Evolutionary conservation across 2,888 invertebrate species (phyloP).

Genomic region (Resseliella maxima): DNA sequence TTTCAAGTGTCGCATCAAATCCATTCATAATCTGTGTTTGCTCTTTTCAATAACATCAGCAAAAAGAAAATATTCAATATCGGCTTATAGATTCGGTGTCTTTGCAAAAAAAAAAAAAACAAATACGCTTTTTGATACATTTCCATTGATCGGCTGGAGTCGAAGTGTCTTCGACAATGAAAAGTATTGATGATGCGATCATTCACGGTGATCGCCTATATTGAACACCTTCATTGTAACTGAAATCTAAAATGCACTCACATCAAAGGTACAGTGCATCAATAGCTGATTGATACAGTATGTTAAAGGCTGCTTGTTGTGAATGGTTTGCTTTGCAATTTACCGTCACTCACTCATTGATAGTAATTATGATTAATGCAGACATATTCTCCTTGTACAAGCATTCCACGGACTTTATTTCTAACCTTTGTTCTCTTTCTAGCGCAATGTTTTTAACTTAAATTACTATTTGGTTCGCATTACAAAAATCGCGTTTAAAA

Average conservation of each 20-base stretch:
- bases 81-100: constrained; percentile 14
- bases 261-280: background rate
- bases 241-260: too few relatives aligned
- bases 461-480: background rate
- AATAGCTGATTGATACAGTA: too few relatives aligned
- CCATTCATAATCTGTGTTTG: constrained; percentile 38
- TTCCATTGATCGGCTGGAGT: background rate
- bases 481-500: background rate
- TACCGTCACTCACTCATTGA: background rate
- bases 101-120: background rate
- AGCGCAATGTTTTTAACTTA: background rate
- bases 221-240: constrained; percentile 25
- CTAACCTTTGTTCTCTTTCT: background rate
- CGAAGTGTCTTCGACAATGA: background rate
- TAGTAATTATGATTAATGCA: constrained; percentile 46
- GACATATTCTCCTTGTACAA: constrained; percentile 6
- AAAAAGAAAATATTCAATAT: background rate
- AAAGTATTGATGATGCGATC: background rate
- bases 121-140: background rate
- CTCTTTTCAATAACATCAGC: background rate
- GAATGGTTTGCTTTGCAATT: background rate
- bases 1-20: constrained; percentile 5
- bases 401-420: background rate
- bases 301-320: too few relatives aligned
- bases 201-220: constrained; percentile 1